phyloP scores from a whole-genome alignment of 2,113 vertebrate genomes.

The Mustelus asterias region DNA sequence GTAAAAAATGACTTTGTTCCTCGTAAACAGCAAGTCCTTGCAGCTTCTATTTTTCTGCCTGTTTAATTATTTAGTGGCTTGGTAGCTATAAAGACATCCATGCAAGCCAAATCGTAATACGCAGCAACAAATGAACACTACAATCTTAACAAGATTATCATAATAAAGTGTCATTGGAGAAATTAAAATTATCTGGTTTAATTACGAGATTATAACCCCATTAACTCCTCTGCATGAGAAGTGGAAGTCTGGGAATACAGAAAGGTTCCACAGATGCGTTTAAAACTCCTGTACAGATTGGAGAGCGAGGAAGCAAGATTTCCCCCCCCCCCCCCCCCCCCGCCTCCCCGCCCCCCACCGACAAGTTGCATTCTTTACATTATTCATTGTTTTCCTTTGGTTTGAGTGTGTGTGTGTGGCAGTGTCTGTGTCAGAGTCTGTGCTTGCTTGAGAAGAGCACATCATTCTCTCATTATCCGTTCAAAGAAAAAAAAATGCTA shows the following conservation, averaged over 20 bases:
- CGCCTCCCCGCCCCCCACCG: background rate
- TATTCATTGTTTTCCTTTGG: slow-evolving; percentile 46
- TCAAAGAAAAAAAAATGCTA: background rate
- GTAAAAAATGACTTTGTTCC: slow-evolving; percentile 48
- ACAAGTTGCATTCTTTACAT: slow-evolving; percentile 42
- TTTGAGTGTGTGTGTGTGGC: background rate
- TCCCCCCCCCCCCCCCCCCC: slow-evolving; percentile 27
- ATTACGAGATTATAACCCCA: slow-evolving; percentile 66
- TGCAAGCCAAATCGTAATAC: slow-evolving; percentile 51
- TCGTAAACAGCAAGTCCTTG: slow-evolving; percentile 46
- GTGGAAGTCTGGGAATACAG: slow-evolving; percentile 53
- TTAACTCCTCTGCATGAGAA: slow-evolving; percentile 58
- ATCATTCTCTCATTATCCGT: background rate
- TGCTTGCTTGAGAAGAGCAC: background rate
- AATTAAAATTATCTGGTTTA: slow-evolving; percentile 67
- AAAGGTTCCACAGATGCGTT: slow-evolving; percentile 47
- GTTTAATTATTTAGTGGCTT: slow-evolving; percentile 54
- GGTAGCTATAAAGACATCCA: slow-evolving; percentile 44
- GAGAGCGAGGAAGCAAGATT: slow-evolving; percentile 40
- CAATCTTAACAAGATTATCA: slow-evolving; percentile 65
- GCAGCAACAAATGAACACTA: slow-evolving; percentile 52
- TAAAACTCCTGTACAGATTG: slow-evolving; percentile 48
- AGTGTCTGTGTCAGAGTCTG: background rate
- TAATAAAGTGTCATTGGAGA: slow-evolving; percentile 61
- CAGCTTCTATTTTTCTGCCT: slow-evolving; percentile 43